Conservation (phyloP, 2,113 vertebrate genomes). For the Loxodonta africana region DNA sequence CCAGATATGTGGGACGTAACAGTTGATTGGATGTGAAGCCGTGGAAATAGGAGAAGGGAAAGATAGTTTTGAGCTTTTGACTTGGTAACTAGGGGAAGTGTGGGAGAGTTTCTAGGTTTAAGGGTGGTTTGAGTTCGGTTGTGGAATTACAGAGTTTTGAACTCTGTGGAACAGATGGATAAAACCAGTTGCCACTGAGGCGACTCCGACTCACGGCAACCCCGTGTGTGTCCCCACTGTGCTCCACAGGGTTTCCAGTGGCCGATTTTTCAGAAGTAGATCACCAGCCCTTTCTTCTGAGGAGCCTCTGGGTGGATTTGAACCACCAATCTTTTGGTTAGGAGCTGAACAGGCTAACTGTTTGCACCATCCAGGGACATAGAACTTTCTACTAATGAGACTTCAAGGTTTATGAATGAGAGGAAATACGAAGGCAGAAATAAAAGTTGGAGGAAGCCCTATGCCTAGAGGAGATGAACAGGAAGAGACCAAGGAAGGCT, state of each 20-base stretch:
- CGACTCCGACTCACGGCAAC: too few species aligned
- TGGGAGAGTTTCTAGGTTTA: neutral
- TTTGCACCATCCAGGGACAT: neutral
- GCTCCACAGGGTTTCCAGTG: neutral
- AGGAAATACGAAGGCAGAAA: neutral
- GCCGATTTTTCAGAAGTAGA: neutral
- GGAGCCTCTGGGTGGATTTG: neutral
- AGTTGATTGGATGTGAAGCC: neutral
- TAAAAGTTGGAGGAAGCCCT: neutral
- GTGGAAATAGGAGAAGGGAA: neutral
- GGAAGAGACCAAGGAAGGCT: neutral
- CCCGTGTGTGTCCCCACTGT: neutral
- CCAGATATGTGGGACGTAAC: neutral
- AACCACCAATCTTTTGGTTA: neutral
- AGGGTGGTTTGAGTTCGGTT: neutral
- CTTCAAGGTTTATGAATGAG: neutral
- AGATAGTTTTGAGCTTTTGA: neutral
- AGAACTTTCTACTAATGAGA: neutral
- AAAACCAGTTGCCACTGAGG: too few species aligned
- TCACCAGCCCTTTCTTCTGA: neutral
- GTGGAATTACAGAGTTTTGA: constrained; percentile 5
- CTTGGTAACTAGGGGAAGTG: neutral
- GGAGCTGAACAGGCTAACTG: neutral
- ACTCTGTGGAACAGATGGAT: neutral
- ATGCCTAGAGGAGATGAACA: neutral